Conservation (phyloP, 2,113 vertebrate species). For the Haemorhous mexicanus region DNA sequence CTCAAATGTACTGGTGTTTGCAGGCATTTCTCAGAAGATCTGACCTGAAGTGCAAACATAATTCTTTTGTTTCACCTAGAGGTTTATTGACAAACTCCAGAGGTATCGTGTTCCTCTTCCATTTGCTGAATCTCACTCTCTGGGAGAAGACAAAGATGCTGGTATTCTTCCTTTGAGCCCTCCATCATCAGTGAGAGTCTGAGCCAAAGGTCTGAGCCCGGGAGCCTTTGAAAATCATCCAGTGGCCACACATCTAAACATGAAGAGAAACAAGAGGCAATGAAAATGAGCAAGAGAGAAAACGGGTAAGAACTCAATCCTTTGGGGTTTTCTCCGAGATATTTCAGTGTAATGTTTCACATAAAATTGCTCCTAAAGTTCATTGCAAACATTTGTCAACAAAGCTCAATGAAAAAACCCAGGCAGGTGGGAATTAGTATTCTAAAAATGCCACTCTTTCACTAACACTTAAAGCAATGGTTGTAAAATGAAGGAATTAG, state of each 20-base stretch:
- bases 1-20: not conserved
- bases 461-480: not conserved
- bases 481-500: not conserved
- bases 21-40: constrained; percentile 11
- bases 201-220: not conserved
- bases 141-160: not conserved
- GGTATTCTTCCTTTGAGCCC: constrained; percentile 3
- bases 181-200: not conserved
- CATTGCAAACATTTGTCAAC: not conserved
- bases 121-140: not conserved
- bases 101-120: constrained; percentile 13
- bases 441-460: not conserved
- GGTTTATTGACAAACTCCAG: constrained; percentile 52
- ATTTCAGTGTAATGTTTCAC: not conserved
- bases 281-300: not conserved
- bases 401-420: not conserved
- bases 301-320: not conserved
- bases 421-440: not conserved
- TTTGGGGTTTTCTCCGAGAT: not conserved
- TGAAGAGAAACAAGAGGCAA: not conserved
- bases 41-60: not conserved
- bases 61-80: constrained; percentile 41
- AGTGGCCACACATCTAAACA: not conserved
- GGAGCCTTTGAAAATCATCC: not conserved
- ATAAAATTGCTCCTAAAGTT: not conserved